Percentiles rank a stretch among this genome's conserved stretches.
Conservation (phyloP, 1,140 invertebrate genomes). For the Gryllus bimaculatus region DNA sequence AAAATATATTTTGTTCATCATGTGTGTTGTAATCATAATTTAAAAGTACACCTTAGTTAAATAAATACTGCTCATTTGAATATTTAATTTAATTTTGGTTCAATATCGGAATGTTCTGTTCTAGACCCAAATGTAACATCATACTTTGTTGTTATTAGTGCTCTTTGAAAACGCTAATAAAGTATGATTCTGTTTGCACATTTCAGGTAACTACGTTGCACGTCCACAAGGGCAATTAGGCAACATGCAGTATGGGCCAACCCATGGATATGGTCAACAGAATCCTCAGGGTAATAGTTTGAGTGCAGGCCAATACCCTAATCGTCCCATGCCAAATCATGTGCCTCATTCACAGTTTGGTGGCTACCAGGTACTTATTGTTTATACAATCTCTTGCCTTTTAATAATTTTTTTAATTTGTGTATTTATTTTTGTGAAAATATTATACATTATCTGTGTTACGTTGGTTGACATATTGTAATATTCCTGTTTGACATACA, state of each 20-base stretch:
- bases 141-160: neutral
- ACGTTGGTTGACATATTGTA: too few relatives aligned
- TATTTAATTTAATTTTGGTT: neutral
- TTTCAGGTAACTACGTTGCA: conserved; percentile 42
- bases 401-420: too few relatives aligned
- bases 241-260: conserved; percentile 32
- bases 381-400: neutral
- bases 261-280: conserved; percentile 39
- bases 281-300: conserved; percentile 23
- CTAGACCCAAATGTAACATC: conserved; percentile 15
- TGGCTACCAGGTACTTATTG: conserved; percentile 33
- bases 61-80: neutral
- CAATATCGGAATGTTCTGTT: neutral
- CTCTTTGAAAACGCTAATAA: neutral
- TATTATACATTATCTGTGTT: too few relatives aligned
- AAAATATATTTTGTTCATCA: too few relatives aligned
- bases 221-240: conserved; percentile 38
- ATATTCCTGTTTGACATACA: too few relatives aligned
- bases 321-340: conserved; percentile 42
- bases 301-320: conserved; percentile 36
- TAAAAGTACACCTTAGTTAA: too few relatives aligned
- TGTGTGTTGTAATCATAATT: too few relatives aligned
- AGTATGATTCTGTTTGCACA: neutral
- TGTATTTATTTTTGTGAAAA: too few relatives aligned
- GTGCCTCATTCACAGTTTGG: conserved; percentile 40